Evolutionary conservation across 2,113 vertebrate species (phyloP).

Genomic region (Nipponia nippon): DNA sequence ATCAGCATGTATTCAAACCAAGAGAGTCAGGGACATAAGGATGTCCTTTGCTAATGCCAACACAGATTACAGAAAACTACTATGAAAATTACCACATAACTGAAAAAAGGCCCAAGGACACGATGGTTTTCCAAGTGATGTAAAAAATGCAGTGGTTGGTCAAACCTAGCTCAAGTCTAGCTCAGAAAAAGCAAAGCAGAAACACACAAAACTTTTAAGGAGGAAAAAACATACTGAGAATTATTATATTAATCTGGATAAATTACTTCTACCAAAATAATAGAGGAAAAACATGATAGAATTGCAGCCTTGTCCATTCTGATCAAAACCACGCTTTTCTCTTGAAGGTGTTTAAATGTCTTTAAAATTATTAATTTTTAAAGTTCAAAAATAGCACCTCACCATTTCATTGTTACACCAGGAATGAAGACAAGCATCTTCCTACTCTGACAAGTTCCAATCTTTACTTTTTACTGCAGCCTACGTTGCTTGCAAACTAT

Average conservation of each 20-base stretch:
- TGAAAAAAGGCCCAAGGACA: neutral
- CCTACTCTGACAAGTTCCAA: neutral
- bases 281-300: neutral
- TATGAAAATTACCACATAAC: neutral
- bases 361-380: neutral
- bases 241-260: neutral
- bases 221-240: neutral
- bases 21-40: neutral
- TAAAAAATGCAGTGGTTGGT: neutral
- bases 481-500: neutral
- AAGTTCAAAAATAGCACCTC: neutral
- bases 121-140: neutral
- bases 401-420: neutral
- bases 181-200: neutral
- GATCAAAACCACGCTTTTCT: neutral
- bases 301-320: neutral
- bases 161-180: neutral
- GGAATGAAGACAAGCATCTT: neutral
- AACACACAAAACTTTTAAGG: neutral
- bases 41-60: conserved; percentile 12
- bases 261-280: neutral
- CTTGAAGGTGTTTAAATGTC: neutral
- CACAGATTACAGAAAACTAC: conserved; percentile 2
- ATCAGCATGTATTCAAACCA: neutral
- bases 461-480: neutral